Evolutionary conservation across 2,888 invertebrate genomes (phyloP).

Genomic region (Aphidoletes aphidimyza): DNA sequence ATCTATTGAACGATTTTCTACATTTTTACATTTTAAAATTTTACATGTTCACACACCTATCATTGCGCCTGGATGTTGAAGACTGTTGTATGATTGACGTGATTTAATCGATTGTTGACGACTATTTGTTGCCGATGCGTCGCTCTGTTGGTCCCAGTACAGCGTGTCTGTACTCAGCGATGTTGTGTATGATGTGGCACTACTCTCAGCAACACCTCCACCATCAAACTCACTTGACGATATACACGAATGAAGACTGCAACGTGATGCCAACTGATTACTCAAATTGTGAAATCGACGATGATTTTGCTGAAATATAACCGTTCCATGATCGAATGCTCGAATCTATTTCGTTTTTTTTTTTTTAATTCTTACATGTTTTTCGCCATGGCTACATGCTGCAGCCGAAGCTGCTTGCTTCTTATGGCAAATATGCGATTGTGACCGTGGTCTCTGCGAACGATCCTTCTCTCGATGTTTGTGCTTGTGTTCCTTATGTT

Average conservation of each 20-base stretch:
- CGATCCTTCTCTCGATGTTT: constrained; percentile 69
- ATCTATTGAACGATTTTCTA: no score
- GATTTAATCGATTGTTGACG: constrained; percentile 73
- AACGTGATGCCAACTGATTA: constrained; percentile 78
- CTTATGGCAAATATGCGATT: constrained; percentile 61
- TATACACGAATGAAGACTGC: constrained; percentile 84
- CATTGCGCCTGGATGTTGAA: constrained; percentile 60
- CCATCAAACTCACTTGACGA: constrained; percentile 79
- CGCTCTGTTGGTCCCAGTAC: constrained; percentile 78
- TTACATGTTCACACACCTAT: background rate
- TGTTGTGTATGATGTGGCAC: constrained; percentile 83
- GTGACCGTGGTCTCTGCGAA: constrained; percentile 63
- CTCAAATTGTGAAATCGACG: constrained; percentile 75
- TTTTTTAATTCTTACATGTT: constrained; percentile 59
- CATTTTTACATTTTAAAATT: background rate
- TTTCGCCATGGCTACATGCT: constrained; percentile 67
- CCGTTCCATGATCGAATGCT: constrained; percentile 59
- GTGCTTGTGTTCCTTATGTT: constrained; percentile 73
- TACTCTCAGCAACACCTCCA: constrained; percentile 74
- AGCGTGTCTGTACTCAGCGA: constrained; percentile 87
- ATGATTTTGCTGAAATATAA: constrained; percentile 60
- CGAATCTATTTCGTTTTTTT: no score
- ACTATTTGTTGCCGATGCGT: constrained; percentile 62
- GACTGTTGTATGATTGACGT: constrained; percentile 68
- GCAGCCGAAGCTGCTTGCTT: constrained; percentile 54